A percentile compares a stretch with the other conserved stretches of the same genome.
Conservation (phyloP, 2,888 invertebrate genomes). For the Dynastes tityus region DNA sequence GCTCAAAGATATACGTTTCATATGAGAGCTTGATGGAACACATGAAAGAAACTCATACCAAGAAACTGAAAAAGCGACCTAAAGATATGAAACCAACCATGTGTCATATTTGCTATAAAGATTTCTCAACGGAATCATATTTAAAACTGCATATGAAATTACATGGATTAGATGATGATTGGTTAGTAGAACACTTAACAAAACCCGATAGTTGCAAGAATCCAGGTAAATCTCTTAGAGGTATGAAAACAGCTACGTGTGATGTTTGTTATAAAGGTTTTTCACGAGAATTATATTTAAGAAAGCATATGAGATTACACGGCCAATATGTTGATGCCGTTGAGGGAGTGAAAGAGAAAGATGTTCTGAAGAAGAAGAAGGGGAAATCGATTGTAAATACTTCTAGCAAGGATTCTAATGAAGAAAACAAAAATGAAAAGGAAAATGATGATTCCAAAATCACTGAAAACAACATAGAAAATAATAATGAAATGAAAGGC, state of each 20-base stretch:
- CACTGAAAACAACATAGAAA: too few relatives aligned
- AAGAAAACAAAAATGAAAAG: constrained; percentile 50
- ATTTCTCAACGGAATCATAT: too few relatives aligned
- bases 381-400: not conserved
- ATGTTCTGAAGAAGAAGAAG: constrained; percentile 8
- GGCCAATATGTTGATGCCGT: too few relatives aligned
- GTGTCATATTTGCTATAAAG: too few relatives aligned
- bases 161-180: too few relatives aligned
- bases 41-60: not conserved
- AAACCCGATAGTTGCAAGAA: not conserved
- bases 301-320: constrained; percentile 66
- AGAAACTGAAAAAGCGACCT: too few relatives aligned
- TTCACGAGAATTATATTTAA: constrained; percentile 67
- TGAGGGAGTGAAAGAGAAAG: not conserved
- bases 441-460: too few relatives aligned
- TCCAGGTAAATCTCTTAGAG: constrained; percentile 65
- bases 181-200: too few relatives aligned
- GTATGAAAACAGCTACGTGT: constrained; percentile 68
- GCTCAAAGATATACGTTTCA: constrained; percentile 58
- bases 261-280: constrained; percentile 68
- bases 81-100: too few relatives aligned
- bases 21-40: not conserved
- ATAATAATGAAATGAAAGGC: too few relatives aligned
- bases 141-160: too few relatives aligned
- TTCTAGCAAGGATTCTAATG: not conserved